Evolutionary conservation across 2,797 vertebrate species (phyloP).

Genomic region (Mormyrops boulengeri): DNA sequence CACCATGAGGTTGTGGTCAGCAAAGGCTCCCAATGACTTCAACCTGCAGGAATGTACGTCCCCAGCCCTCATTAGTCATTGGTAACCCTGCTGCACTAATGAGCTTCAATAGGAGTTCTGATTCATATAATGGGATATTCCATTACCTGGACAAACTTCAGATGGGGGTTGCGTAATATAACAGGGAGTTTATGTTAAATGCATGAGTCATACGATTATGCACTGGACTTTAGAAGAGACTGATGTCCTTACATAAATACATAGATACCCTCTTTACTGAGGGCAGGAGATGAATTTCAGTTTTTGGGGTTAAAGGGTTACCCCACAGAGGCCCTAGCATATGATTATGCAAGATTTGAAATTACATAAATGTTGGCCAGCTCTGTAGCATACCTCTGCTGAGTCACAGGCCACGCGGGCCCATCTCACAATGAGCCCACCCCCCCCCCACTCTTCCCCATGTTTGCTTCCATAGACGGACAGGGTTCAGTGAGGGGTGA

Average conservation of each 20-base stretch:
- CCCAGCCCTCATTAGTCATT: background rate
- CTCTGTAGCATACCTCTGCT: background rate
- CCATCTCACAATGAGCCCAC: background rate
- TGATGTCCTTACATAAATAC: background rate
- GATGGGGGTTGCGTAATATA: background rate
- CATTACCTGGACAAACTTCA: background rate
- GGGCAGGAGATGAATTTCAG: background rate
- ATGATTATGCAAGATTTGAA: background rate
- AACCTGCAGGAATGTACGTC: conserved; percentile 75
- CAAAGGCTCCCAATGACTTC: conserved; percentile 80
- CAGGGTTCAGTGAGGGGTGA: background rate
- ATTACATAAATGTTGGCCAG: background rate
- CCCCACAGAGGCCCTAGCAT: background rate
- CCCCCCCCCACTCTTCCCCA: background rate
- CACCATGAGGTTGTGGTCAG: conserved; percentile 84
- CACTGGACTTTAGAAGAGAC: background rate
- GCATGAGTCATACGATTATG: background rate
- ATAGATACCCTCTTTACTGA: background rate
- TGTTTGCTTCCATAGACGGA: background rate
- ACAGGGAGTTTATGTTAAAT: background rate
- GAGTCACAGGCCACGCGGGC: background rate
- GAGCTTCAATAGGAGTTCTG: background rate
- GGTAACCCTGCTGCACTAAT: background rate
- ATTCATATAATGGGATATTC: background rate
- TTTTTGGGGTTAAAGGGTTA: background rate